Conservation (phyloP, 2,113 vertebrate genomes). For the Corythornis cristatus region DNA sequence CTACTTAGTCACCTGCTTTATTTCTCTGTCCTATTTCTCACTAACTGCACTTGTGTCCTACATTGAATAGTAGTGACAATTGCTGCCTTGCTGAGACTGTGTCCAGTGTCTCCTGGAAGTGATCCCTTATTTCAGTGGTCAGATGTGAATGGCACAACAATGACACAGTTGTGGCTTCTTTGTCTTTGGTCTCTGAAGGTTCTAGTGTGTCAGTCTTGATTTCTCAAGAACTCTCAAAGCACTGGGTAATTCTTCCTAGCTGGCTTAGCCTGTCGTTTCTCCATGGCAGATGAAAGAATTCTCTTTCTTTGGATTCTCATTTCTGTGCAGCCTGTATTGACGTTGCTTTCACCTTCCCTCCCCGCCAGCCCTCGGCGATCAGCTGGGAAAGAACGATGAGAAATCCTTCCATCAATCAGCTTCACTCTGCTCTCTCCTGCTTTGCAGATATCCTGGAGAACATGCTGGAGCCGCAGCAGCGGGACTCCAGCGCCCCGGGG, state of each 20-base stretch:
- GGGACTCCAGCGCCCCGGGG: no score
- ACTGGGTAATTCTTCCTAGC: not conserved
- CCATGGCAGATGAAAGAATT: not conserved
- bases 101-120: not conserved
- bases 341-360: no score
- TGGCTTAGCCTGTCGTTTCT: not conserved
- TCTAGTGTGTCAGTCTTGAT: not conserved
- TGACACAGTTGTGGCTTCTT: not conserved
- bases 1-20: not conserved
- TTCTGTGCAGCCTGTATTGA: no score
- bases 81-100: not conserved
- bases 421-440: no score
- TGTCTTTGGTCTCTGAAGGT: not conserved
- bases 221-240: not conserved
- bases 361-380: no score
- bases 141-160: not conserved
- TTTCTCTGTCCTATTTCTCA: not conserved
- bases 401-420: no score
- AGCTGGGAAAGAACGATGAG: no score
- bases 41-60: not conserved
- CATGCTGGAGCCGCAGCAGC: no score
- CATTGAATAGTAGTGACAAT: not conserved
- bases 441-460: no score
- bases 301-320: no score
- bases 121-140: not conserved